Percentiles rank a stretch among this genome's conserved stretches.
Evolutionary conservation across 2,113 vertebrate species (phyloP).

Genomic region (Bubalus kerabau): DNA sequence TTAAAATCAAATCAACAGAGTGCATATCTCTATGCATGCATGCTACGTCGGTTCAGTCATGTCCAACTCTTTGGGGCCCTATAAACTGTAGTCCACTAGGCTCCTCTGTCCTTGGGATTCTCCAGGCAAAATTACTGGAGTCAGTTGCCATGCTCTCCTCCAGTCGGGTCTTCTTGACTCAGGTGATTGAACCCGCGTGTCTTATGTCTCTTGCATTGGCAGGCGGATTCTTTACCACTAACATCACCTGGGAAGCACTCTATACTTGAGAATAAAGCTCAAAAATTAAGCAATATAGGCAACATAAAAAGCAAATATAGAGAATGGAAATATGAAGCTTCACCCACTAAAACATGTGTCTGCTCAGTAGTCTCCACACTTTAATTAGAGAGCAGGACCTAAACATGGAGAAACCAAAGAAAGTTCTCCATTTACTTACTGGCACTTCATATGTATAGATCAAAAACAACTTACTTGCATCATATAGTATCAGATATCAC

Average conservation of each 20-base stretch:
- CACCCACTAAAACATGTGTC: background rate
- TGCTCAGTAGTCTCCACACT: background rate
- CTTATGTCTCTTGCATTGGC: background rate
- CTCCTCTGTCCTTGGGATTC: background rate
- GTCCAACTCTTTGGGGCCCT: background rate
- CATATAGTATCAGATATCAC: background rate
- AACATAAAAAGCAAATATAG: slow-evolving; percentile 19
- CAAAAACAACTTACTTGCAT: background rate
- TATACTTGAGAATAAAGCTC: background rate
- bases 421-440: background rate
- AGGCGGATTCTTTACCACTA: background rate
- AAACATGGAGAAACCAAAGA: background rate
- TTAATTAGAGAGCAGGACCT: background rate
- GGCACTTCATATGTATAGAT: background rate
- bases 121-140: background rate
- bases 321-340: slow-evolving; percentile 2
- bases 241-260: background rate
- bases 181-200: background rate
- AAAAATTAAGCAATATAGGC: background rate
- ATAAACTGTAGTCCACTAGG: background rate
- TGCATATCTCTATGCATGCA: background rate
- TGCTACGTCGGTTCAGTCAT: background rate
- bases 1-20: slow-evolving; percentile 1
- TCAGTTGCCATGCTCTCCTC: background rate
- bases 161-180: background rate